phyloP scores from a whole-genome alignment of 2,888 invertebrate genomes.

The Hypomecis punctinalis region DNA sequence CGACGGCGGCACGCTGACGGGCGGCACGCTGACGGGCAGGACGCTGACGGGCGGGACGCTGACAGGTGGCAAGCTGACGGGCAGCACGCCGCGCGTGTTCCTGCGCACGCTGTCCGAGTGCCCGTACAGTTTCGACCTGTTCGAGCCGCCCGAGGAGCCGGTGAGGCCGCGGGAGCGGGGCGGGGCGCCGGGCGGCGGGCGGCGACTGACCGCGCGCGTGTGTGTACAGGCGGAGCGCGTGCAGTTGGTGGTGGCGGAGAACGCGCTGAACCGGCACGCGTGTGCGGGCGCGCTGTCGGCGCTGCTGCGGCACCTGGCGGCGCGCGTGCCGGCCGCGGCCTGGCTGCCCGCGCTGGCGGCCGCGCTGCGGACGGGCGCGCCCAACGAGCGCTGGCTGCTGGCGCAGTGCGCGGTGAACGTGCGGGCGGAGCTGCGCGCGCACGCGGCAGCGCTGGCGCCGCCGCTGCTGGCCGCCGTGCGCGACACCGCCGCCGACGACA shows the following conservation, averaged over 20 bases:
- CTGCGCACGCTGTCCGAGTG: slow-evolving; percentile 68
- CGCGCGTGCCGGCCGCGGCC: slow-evolving; percentile 24
- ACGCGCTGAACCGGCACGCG: slow-evolving; percentile 57
- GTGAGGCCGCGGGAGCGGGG: slow-evolving; percentile 35
- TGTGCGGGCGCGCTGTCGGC: slow-evolving; percentile 57
- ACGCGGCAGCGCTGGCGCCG: slow-evolving; percentile 49
- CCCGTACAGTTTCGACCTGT: slow-evolving; percentile 65
- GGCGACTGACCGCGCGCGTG: neutral
- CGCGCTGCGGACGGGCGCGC: slow-evolving; percentile 31
- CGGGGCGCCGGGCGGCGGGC: neutral
- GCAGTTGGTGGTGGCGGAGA: slow-evolving; percentile 55
- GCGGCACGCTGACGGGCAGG: neutral
- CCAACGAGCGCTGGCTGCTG: slow-evolving; percentile 57
- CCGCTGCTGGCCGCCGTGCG: slow-evolving; percentile 7
- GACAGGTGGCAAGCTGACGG: neutral
- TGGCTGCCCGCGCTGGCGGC: slow-evolving; percentile 43
- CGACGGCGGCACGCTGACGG: neutral
- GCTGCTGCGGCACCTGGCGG: slow-evolving; percentile 51
- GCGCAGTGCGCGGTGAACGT: slow-evolving; percentile 56
- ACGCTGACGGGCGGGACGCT: no score
- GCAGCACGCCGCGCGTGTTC: slow-evolving; percentile 52
- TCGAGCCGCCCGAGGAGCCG: slow-evolving; percentile 43
- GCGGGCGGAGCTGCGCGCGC: slow-evolving; percentile 51
- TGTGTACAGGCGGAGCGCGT: slow-evolving; percentile 51
- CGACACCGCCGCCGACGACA: neutral